Conservation (phyloP, 1,140 invertebrate species). For the Bombus picipes region DNA sequence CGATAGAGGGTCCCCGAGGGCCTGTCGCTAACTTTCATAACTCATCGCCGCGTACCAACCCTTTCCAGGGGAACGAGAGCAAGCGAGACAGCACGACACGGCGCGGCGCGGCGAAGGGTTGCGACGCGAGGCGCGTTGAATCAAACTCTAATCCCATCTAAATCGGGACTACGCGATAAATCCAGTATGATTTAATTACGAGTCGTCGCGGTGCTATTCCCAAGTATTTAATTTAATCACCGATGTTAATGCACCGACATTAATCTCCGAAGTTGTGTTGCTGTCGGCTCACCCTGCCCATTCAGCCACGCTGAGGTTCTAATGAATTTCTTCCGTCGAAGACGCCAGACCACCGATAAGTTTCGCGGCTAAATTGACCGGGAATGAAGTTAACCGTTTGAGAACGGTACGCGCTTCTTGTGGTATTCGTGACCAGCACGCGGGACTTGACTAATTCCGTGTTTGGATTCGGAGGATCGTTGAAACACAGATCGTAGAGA, state of each 20-base stretch:
- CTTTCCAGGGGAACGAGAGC: neutral
- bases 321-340: conserved; percentile 43
- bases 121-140: conserved; percentile 33
- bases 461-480: neutral
- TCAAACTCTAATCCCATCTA: conserved; percentile 62
- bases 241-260: conserved; percentile 39
- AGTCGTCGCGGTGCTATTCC: conserved; percentile 39
- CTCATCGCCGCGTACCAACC: conserved; percentile 51
- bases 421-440: too few relatives aligned
- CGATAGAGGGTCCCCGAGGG: conserved; percentile 57
- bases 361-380: conserved; percentile 6
- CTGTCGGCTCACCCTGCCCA: neutral
- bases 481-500: neutral
- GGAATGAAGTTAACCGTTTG: conserved; percentile 4
- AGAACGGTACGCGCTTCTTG: conserved; percentile 10
- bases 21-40: conserved; percentile 59
- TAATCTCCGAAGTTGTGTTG: conserved; percentile 31
- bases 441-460: neutral
- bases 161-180: conserved; percentile 60
- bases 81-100: neutral
- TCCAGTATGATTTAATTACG: conserved; percentile 62
- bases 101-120: neutral
- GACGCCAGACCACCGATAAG: neutral
- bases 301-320: neutral
- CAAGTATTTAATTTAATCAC: conserved; percentile 57